Evolutionary conservation across 2,888 invertebrate genomes (phyloP).

Genomic region (Myathropa florea): DNA sequence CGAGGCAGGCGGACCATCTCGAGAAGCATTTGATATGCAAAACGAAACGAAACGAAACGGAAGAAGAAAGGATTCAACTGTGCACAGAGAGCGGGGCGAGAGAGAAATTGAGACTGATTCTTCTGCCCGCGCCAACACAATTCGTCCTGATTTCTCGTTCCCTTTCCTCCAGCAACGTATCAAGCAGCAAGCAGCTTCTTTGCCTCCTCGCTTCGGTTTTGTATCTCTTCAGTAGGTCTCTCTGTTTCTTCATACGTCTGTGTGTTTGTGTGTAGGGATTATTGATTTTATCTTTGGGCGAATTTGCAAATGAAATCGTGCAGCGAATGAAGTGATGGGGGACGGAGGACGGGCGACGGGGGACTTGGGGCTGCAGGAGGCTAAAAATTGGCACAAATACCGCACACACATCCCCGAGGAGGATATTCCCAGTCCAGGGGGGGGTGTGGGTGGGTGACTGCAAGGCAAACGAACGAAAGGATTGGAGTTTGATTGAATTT

Average conservation of each 20-base stretch:
- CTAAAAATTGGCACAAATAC: constrained; percentile 65
- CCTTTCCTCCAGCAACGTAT: neutral
- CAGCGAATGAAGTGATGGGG: constrained; percentile 9
- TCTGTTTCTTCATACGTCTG: neutral
- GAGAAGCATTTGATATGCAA: constrained; percentile 52
- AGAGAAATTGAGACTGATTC: constrained; percentile 27
- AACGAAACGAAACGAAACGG: constrained; percentile 1
- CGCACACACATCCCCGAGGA: constrained; percentile 43
- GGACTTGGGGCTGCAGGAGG: neutral
- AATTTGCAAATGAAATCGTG: constrained; percentile 68
- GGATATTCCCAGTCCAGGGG: constrained; percentile 41
- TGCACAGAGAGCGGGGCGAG: constrained; percentile 47
- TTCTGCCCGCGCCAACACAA: constrained; percentile 15
- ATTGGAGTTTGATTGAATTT: constrained; percentile 70
- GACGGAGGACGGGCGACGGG: constrained; percentile 9
- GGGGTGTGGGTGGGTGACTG: constrained; percentile 10
- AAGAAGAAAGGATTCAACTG: neutral
- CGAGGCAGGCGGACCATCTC: neutral
- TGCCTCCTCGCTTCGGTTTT: neutral
- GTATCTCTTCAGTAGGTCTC: neutral
- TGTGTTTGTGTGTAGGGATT: constrained; percentile 37
- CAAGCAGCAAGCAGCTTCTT: neutral
- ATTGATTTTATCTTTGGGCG: constrained; percentile 69
- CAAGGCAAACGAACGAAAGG: constrained; percentile 63
- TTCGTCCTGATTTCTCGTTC: constrained; percentile 25